Conservation (phyloP, 1,140 invertebrate genomes). For the Choristoneura fumiferana region DNA sequence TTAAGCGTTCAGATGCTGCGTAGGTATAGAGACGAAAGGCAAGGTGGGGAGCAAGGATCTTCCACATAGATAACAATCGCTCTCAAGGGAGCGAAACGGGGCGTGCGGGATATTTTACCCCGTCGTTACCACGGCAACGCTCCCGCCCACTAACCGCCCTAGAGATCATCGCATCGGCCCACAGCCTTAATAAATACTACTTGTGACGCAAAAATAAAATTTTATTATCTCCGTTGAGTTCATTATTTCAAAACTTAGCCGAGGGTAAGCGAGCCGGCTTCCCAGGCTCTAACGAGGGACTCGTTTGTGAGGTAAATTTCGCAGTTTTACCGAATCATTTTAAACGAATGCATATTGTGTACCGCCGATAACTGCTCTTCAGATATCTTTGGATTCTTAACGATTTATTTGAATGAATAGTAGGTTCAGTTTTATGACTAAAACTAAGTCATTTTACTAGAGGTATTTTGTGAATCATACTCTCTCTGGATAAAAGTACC, state of each 20-base stretch:
- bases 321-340: slow-evolving; percentile 30
- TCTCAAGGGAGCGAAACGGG: slow-evolving; percentile 55
- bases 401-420: no score
- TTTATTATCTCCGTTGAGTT: slow-evolving; percentile 69
- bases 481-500: no score
- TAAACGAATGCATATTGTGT: not conserved
- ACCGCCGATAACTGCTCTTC: not conserved
- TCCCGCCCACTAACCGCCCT: slow-evolving; percentile 51
- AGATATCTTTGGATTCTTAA: no score
- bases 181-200: slow-evolving; percentile 61
- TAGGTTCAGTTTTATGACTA: no score
- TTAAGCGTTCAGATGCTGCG: slow-evolving; percentile 51
- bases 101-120: slow-evolving; percentile 59
- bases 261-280: slow-evolving; percentile 38
- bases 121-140: slow-evolving; percentile 58
- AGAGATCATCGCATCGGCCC: slow-evolving; percentile 52
- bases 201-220: slow-evolving; percentile 66
- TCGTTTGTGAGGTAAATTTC: slow-evolving; percentile 32
- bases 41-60: slow-evolving; percentile 62
- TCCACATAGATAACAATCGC: slow-evolving; percentile 67
- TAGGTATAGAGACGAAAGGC: slow-evolving; percentile 52
- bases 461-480: no score
- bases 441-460: no score
- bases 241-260: slow-evolving; percentile 65
- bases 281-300: slow-evolving; percentile 53